Evolutionary conservation across 2,113 vertebrate genomes (phyloP).

Genomic region (Heteronetta atricapilla): DNA sequence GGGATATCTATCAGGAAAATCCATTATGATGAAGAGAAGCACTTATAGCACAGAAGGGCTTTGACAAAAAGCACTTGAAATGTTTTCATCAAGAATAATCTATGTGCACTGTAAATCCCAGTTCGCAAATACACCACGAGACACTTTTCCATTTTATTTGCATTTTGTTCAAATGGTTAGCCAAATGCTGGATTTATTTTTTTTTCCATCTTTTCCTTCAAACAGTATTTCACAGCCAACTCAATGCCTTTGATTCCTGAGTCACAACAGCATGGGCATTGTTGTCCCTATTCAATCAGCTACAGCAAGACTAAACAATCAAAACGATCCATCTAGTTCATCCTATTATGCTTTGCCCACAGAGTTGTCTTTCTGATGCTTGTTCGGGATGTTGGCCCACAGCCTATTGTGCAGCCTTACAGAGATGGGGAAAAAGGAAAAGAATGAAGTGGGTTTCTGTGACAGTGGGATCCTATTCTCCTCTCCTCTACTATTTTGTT

Average conservation of each 20-base stretch:
- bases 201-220: background rate
- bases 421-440: background rate
- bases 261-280: background rate
- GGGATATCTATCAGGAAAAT: conserved; percentile 39
- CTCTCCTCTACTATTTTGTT: background rate
- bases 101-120: background rate
- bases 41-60: conserved; percentile 15
- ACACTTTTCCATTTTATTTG: background rate
- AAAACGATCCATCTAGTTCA: background rate
- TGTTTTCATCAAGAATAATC: conserved; percentile 24
- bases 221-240: background rate
- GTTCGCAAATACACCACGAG: background rate
- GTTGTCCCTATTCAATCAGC: background rate
- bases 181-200: background rate
- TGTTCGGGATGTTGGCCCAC: background rate
- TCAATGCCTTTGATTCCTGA: background rate
- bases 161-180: background rate
- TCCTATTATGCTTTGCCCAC: background rate
- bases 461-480: background rate
- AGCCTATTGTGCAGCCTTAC: background rate
- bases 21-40: conserved; percentile 46
- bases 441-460: no score
- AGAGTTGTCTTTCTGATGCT: background rate
- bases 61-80: conserved; percentile 49
- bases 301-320: background rate